These are phyloP conservation scores for Odontomyia ornata DNA, from an alignment of 2,888 invertebrate genomes.

Conservation along the genomic window DNA sequence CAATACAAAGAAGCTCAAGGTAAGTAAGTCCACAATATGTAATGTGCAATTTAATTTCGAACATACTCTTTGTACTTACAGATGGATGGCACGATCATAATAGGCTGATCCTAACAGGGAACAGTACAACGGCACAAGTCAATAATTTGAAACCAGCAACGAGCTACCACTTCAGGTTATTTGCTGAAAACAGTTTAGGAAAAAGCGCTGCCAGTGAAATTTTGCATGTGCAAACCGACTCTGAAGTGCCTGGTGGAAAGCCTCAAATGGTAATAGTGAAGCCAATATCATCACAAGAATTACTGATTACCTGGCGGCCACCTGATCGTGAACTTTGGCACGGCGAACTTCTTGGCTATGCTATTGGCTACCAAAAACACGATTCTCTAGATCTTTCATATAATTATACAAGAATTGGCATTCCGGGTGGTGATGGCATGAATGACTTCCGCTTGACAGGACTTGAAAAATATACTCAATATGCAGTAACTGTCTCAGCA, in stretches of 20 bases:
- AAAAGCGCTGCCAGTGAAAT: conserved; percentile 70
- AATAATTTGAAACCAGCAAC: conserved; percentile 69
- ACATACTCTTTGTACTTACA: conserved; percentile 53
- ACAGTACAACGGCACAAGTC: conserved; percentile 67
- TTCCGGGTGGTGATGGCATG: conserved; percentile 65
- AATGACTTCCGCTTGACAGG: conserved; percentile 72
- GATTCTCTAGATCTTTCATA: conserved; percentile 60
- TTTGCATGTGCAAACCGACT: conserved; percentile 67
- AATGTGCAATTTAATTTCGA: conserved; percentile 19
- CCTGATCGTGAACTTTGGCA: conserved; percentile 78
- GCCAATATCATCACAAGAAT: conserved; percentile 74
- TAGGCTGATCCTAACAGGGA: conserved; percentile 67
- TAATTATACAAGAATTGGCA: conserved; percentile 61
- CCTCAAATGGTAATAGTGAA: conserved; percentile 74
- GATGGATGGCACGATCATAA: conserved; percentile 70
- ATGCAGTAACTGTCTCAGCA: conserved; percentile 80
- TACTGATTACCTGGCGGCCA: conserved; percentile 79
- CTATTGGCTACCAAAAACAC: conserved; percentile 67
- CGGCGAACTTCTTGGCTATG: conserved; percentile 79
- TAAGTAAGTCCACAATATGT: conserved; percentile 53
- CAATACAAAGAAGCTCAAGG: conserved; percentile 70
- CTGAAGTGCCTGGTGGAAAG: conserved; percentile 75
- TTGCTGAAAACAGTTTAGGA: conserved; percentile 72
- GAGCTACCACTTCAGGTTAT: conserved; percentile 69
- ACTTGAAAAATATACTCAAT: conserved; percentile 80